Evolutionary conservation across 2,113 vertebrate species (phyloP).

Genomic region (Aphelocoma coerulescens): DNA sequence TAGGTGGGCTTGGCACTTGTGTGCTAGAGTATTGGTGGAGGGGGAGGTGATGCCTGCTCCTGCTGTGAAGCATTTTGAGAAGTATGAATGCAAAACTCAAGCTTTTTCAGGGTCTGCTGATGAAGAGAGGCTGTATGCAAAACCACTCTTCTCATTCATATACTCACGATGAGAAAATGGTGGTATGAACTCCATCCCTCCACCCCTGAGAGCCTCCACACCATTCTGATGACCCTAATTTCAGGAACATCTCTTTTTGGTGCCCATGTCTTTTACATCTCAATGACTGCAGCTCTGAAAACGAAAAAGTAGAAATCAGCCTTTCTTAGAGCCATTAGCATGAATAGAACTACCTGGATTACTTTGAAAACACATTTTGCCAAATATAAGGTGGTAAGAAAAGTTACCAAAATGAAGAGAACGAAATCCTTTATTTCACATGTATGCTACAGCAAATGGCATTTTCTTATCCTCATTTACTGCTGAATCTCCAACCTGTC

Average conservation of each 20-base stretch:
- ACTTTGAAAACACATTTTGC: background rate
- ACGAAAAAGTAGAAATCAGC: background rate
- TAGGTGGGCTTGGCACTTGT: background rate
- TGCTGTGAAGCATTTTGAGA: background rate
- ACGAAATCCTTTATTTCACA: background rate
- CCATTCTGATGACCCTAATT: background rate
- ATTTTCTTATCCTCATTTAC: slow-evolving; percentile 8
- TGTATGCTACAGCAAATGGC: background rate
- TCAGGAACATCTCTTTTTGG: background rate
- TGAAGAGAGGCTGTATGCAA: background rate
- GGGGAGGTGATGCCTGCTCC: background rate
- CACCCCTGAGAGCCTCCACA: background rate
- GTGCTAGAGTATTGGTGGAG: background rate
- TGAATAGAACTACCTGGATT: background rate
- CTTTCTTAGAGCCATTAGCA: background rate
- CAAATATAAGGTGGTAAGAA: background rate
- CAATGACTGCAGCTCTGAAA: background rate
- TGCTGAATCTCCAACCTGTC: slow-evolving; percentile 29
- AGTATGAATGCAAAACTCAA: background rate
- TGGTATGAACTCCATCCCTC: background rate
- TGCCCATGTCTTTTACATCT: background rate
- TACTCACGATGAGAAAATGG: background rate
- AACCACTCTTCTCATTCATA: background rate
- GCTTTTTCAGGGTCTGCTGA: background rate
- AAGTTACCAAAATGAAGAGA: background rate